These are phyloP conservation scores for Monochamus alternatus DNA, from an alignment of 2,888 invertebrate species.

Conservation along the genomic window DNA sequence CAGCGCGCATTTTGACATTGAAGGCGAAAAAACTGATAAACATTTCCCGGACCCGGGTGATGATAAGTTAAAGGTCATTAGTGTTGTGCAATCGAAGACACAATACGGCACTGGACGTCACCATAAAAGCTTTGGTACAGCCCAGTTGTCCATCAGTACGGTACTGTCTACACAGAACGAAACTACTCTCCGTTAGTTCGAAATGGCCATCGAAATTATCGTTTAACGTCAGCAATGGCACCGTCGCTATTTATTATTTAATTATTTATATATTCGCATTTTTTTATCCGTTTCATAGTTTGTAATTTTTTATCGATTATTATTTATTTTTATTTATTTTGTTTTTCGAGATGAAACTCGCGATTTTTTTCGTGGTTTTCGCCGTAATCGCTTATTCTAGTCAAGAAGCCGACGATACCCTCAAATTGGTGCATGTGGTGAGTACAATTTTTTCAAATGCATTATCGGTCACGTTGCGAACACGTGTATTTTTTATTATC, in stretches of 20 bases:
- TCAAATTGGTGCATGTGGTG: constrained; percentile 61
- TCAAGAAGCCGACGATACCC: constrained; percentile 41
- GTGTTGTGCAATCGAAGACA: background rate
- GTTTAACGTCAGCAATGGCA: too few relatives aligned
- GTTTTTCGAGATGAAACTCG: constrained; percentile 8
- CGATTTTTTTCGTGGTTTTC: constrained; percentile 21
- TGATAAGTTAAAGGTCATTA: constrained; percentile 25
- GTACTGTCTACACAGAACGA: constrained; percentile 11
- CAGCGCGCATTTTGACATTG: constrained; percentile 6
- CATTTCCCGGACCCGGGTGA: background rate
- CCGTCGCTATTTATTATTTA: background rate
- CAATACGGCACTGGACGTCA: constrained; percentile 29
- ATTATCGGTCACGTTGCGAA: background rate
- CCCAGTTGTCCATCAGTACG: constrained; percentile 12
- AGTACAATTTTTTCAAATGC: constrained; percentile 41
- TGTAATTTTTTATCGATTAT: background rate
- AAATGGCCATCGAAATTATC: too few relatives aligned
- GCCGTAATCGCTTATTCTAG: constrained; percentile 20
- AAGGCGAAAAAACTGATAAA: constrained; percentile 13
- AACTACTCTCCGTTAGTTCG: too few relatives aligned
- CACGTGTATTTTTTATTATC: background rate
- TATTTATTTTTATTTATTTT: constrained; percentile 22
- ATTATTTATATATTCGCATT: background rate
- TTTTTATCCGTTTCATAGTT: background rate
- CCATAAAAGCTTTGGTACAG: constrained; percentile 9